Evolutionary conservation across 2,888 invertebrate species (phyloP).

Genomic region (Beris chalybata): DNA sequence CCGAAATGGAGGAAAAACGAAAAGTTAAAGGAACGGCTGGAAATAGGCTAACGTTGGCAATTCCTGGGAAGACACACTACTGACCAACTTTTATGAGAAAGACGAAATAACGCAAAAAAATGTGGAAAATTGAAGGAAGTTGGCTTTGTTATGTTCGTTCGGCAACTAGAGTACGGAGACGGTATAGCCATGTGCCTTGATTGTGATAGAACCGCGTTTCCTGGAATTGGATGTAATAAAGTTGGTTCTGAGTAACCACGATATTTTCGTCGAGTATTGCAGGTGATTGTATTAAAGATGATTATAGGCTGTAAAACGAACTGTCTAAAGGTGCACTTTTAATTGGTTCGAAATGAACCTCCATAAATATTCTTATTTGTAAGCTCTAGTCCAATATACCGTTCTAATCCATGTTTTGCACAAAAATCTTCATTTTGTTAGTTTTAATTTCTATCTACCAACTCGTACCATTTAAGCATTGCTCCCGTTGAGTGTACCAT

Average conservation of each 20-base stretch:
- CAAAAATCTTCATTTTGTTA: no score
- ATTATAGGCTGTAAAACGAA: no score
- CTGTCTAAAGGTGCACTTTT: no score
- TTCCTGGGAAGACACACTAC: constrained; percentile 28
- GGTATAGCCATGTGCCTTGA: constrained; percentile 18
- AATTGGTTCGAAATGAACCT: no score
- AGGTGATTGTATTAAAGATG: constrained; percentile 16
- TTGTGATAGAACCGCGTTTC: constrained; percentile 28
- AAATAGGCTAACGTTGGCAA: constrained; percentile 31
- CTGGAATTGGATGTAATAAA: constrained; percentile 24
- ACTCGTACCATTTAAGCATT: no score
- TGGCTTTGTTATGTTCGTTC: no score
- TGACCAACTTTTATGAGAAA: constrained; percentile 31
- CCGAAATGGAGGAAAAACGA: constrained; percentile 3
- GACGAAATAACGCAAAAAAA: constrained; percentile 12
- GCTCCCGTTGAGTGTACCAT: no score
- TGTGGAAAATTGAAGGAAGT: constrained; percentile 19
- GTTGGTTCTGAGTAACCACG: constrained; percentile 20
- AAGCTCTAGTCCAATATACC: no score
- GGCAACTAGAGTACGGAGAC: no score
- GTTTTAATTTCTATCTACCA: no score
- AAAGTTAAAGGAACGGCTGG: constrained; percentile 15
- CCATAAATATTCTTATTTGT: no score
- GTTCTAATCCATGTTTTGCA: no score
- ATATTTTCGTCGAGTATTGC: constrained; percentile 22